Percentiles rank a stretch among this genome's conserved stretches.
phyloP scores from a whole-genome alignment of 2,797 vertebrate species.

The Sebastes ruberrimus region DNA sequence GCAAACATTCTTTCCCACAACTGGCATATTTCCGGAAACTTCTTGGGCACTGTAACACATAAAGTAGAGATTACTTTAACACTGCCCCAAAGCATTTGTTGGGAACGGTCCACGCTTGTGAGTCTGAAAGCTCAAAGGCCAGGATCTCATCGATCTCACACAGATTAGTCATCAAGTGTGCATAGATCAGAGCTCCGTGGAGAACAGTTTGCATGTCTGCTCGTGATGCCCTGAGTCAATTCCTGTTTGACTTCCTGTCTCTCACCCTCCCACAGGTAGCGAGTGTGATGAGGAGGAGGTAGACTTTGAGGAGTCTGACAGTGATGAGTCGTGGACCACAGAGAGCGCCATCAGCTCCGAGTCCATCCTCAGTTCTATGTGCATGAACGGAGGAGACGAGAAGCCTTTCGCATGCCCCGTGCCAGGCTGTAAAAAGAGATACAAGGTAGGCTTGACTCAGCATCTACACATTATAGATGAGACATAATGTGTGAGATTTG shows the following conservation, averaged over 20 bases:
- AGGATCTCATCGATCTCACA: neutral
- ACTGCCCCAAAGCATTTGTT: constrained; percentile 13
- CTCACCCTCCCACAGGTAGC: constrained; percentile 84
- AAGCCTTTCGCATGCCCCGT: constrained; percentile 99
- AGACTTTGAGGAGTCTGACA: constrained; percentile 98
- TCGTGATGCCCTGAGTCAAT: neutral
- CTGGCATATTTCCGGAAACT: constrained; percentile 31
- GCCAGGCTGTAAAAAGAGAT: constrained; percentile 99
- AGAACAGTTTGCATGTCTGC: neutral
- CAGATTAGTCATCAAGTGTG: constrained; percentile 13
- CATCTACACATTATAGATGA: neutral
- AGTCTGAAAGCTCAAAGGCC: constrained; percentile 13
- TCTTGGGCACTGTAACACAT: neutral
- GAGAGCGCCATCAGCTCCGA: constrained; percentile 99
- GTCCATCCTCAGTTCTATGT: constrained; percentile 99
- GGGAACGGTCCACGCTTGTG: constrained; percentile 16
- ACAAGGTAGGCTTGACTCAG: constrained; percentile 79
- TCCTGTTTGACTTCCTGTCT: neutral
- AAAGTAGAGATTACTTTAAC: constrained; percentile 49
- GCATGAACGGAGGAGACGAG: constrained; percentile 98
- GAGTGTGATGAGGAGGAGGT: constrained; percentile 98
- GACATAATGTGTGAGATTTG: neutral
- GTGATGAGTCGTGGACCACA: constrained; percentile 98
- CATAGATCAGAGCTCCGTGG: constrained; percentile 8
- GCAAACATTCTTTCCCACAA: constrained; percentile 70